phyloP scores from a whole-genome alignment of 2,797 vertebrate species.

The Spea hammondii region DNA sequence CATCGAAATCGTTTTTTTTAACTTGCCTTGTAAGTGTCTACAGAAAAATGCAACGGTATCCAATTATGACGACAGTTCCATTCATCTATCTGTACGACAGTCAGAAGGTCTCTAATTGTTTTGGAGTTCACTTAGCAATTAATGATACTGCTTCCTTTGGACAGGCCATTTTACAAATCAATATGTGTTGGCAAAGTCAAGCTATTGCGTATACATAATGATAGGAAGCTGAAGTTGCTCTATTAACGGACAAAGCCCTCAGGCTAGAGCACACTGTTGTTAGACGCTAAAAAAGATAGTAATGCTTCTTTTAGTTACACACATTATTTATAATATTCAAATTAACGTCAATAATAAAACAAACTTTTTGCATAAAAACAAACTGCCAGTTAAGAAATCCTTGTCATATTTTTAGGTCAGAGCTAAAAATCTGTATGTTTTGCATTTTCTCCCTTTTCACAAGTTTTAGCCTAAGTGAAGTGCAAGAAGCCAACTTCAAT shows the following conservation, averaged over 20 bases:
- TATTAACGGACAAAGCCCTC: constrained; percentile 54
- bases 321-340: constrained; percentile 15
- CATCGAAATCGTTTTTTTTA: no score
- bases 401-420: not conserved
- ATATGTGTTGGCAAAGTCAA: constrained; percentile 60
- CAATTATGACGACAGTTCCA: constrained; percentile 61
- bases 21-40: constrained; percentile 13
- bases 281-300: constrained; percentile 14
- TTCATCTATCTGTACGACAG: constrained; percentile 56
- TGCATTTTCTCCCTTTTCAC: not conserved
- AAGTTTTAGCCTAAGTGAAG: not conserved
- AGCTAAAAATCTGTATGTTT: not conserved
- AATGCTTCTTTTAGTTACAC: constrained; percentile 47
- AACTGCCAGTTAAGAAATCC: not conserved
- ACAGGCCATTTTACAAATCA: constrained; percentile 58
- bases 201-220: constrained; percentile 53
- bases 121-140: constrained; percentile 67
- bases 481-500: not conserved
- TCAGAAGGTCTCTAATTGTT: constrained; percentile 63
- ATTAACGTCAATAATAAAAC: constrained; percentile 38
- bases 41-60: constrained; percentile 43
- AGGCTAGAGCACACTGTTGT: constrained; percentile 20
- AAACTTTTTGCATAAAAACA: not conserved
- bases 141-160: constrained; percentile 63
- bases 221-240: constrained; percentile 53